Evolutionary conservation across 2,888 invertebrate species (phyloP), one percentile per base, ranked within the genome.

Genomic region (Aphrophora alni): DNA sequence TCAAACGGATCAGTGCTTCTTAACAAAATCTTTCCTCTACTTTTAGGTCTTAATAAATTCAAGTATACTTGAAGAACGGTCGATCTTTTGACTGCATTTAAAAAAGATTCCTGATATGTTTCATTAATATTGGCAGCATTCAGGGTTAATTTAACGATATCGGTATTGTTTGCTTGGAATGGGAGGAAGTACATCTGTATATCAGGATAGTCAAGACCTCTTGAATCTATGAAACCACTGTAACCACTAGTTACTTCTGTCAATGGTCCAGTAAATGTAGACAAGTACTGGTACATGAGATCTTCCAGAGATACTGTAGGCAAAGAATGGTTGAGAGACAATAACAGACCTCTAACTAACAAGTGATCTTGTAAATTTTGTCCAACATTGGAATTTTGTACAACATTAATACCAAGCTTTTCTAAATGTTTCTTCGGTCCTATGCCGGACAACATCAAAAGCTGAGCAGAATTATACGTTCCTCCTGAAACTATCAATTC

Each of bases 361-460:
- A 83, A 75, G 59, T 84, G 84, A n/a, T 85, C 82, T 25, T 83
- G 92, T 5, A 93, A 88, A 81, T 92, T 92, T 72, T 89, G 89
- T 0, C 93, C 93, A 0, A 93, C 93, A 17, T 44, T 44, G 8
- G 85, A 83, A 51, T 93, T 87, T 69, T 89, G 88, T 44, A 94
- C 86, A 0, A 92, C 89, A 1, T 89, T 88, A 51, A 92, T 91
- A 24, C 90, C 89, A 38, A 89, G 86, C 78, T 89, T 88, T 59
- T 87, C 87, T 5, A 93, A 88, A 83, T 93, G 92, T 77, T 90
- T 87, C 25, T 88, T 89, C 0, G 93, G 93, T 1, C 93, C 93
- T 10, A 94, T 88, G 0, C 95, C 95, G 0, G 94, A 94, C n/a
- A 95, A 87, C 95, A 96, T 94, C 5, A 97, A 90, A 8, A 97